These are phyloP conservation scores for Lepidurus couesii DNA, from an alignment of 1,140 invertebrate species.

Conservation along the genomic window DNA sequence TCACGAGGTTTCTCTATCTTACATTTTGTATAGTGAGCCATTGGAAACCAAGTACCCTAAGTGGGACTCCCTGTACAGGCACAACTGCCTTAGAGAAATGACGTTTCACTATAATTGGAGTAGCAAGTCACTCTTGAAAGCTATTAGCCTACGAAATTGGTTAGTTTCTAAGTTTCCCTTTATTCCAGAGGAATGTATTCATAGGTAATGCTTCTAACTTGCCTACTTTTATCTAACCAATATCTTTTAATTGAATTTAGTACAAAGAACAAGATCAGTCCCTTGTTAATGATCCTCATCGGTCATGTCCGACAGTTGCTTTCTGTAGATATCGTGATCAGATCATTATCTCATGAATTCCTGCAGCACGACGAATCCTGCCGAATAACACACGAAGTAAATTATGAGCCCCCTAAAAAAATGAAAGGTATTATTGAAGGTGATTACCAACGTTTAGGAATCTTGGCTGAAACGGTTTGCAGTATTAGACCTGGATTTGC, in stretches of 20 bases:
- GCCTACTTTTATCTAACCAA: not conserved
- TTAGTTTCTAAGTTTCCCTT: not conserved
- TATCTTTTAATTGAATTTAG: slow-evolving; percentile 16
- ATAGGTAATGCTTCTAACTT: not conserved
- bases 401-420: no score
- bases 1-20: not conserved
- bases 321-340: not conserved
- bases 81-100: not conserved
- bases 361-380: slow-evolving; percentile 23
- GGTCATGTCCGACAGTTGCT: not conserved
- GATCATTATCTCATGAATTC: slow-evolving; percentile 31
- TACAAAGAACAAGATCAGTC: not conserved
- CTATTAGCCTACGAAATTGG: not conserved
- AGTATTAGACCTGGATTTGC: slow-evolving; percentile 20
- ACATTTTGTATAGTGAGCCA: not conserved
- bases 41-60: not conserved
- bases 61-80: not conserved
- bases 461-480: not conserved
- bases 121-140: not conserved
- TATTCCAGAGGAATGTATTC: not conserved
- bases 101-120: not conserved
- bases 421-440: not conserved
- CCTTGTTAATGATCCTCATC: slow-evolving; percentile 10
- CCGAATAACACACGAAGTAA: not conserved
- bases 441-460: not conserved